Percentiles rank a stretch among this genome's conserved stretches.
phyloP scores from a whole-genome alignment of 2,113 vertebrate genomes.

The Stictonetta naevosa region DNA sequence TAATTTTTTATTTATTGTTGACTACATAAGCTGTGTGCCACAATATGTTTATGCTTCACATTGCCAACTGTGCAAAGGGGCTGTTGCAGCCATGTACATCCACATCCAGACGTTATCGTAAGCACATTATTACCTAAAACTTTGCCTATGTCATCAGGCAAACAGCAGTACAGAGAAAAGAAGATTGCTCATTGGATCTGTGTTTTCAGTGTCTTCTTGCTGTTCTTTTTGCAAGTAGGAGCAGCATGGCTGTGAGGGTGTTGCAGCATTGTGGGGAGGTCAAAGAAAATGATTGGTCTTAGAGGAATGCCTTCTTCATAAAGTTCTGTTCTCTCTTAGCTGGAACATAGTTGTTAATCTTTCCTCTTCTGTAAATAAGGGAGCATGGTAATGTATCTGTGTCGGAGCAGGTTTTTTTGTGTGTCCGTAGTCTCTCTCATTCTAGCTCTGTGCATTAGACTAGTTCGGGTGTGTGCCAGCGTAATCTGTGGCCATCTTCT shows the following conservation, averaged over 20 bases:
- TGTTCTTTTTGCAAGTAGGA: not conserved
- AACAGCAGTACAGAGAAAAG: not conserved
- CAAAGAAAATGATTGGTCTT: not conserved
- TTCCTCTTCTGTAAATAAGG: not conserved
- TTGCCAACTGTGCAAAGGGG: not conserved
- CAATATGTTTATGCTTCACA: not conserved
- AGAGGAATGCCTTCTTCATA: not conserved
- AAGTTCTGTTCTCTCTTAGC: not conserved
- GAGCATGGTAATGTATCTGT: not conserved
- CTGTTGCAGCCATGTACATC: not conserved
- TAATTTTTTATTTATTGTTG: not conserved
- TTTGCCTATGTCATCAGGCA: not conserved
- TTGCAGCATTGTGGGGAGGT: not conserved
- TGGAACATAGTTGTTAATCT: constrained; percentile 7
- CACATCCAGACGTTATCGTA: not conserved
- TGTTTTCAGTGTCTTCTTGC: not conserved
- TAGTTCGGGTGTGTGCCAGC: not conserved
- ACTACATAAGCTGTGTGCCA: not conserved
- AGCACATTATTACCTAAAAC: not conserved
- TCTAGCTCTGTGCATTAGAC: not conserved
- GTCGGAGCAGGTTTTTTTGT: constrained; percentile 14
- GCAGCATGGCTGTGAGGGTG: not conserved
- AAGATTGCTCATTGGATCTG: not conserved
- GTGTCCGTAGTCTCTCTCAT: not conserved
- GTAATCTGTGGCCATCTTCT: not conserved